Evolutionary conservation across 2,113 vertebrate genomes (phyloP).

Genomic region (Gnathonemus longibarbis): DNA sequence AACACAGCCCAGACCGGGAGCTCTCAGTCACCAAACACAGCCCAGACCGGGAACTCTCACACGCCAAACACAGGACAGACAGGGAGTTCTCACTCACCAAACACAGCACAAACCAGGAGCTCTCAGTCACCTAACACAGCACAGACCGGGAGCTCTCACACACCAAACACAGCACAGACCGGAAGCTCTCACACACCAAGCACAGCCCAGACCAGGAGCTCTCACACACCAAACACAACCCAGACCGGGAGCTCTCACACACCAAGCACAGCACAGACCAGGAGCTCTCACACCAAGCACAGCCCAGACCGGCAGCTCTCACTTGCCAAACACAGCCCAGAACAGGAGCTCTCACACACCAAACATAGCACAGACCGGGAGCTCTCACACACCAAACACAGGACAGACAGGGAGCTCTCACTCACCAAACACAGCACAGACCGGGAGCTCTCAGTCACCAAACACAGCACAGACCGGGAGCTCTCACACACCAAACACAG

Average conservation of each 20-base stretch:
- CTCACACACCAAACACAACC: neutral
- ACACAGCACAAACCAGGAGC: neutral
- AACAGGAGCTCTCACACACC: too few relatives aligned
- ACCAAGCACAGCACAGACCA: neutral
- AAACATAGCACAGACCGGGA: neutral
- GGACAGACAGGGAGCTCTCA: neutral
- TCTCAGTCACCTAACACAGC: neutral
- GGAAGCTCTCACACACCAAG: neutral
- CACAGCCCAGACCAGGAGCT: neutral
- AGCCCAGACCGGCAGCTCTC: too few relatives aligned
- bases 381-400: neutral
- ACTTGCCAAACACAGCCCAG: too few relatives aligned
- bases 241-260: neutral
- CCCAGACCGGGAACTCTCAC: neutral
- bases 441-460: neutral
- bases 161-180: neutral
- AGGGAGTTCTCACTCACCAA: neutral
- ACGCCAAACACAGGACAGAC: neutral
- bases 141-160: neutral
- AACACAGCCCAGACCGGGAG: neutral
- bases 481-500: neutral
- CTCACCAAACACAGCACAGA: neutral
- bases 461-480: neutral
- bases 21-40: too few relatives aligned
- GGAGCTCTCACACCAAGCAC: too few relatives aligned